These are phyloP conservation scores for Tenthredo notha DNA, from an alignment of 2,888 invertebrate genomes.

Conservation along the genomic window DNA sequence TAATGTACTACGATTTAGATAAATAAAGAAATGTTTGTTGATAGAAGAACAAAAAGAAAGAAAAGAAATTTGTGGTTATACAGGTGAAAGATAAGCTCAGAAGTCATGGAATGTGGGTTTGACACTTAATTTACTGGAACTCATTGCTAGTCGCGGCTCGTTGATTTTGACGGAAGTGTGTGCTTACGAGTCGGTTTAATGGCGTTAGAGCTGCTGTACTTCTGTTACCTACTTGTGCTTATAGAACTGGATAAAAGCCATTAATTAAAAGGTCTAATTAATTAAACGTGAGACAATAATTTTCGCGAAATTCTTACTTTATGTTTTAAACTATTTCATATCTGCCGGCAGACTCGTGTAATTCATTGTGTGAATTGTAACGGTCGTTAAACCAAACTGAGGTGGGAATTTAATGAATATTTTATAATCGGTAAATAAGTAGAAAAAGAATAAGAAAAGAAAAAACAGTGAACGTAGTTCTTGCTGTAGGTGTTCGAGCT, in stretches of 20 bases:
- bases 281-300: slow-evolving; percentile 28
- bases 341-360: not conserved
- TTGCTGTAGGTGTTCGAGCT: slow-evolving; percentile 15
- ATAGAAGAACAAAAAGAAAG: not conserved
- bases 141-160: slow-evolving; percentile 34
- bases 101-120: slow-evolving; percentile 39
- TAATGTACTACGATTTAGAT: not conserved
- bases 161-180: slow-evolving; percentile 43
- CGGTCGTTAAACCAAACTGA: not conserved
- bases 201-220: slow-evolving; percentile 13
- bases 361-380: not conserved
- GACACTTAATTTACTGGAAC: slow-evolving; percentile 40
- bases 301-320: not conserved
- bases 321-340: not conserved
- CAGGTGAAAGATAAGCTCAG: not conserved
- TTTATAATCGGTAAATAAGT: not conserved
- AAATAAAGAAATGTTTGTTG: not conserved
- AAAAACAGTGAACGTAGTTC: not conserved
- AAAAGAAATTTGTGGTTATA: not conserved
- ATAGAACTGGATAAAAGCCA: not conserved
- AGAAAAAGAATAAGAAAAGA: no score
- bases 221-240: not conserved
- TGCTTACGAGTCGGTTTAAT: not conserved
- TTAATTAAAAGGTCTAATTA: slow-evolving; percentile 22
- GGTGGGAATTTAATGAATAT: not conserved